These are phyloP conservation scores for Heteractis magnifica DNA, from an alignment of 92 coral and sea anemone genomes.

Conservation along the genomic window DNA sequence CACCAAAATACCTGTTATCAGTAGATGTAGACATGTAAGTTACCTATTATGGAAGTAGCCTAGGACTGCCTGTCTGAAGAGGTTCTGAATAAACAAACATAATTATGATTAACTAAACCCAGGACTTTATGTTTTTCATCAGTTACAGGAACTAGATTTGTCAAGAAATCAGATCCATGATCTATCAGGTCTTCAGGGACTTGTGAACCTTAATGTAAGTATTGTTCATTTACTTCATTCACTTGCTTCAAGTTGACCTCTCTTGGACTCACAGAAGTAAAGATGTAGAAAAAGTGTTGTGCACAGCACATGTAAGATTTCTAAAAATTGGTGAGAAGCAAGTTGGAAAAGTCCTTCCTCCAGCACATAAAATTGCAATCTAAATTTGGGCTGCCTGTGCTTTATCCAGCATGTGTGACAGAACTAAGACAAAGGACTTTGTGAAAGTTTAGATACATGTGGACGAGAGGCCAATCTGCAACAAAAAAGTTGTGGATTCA, in stretches of 20 bases:
- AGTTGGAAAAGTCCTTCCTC: no score
- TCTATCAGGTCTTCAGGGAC: constrained; percentile 68
- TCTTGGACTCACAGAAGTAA: neutral
- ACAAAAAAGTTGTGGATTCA: no score
- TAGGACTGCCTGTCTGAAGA: neutral
- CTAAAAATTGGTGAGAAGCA: no score
- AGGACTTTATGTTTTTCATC: neutral
- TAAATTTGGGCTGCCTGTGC: no score
- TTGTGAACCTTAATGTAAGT: constrained; percentile 63
- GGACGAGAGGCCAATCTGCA: no score
- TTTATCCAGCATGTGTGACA: no score
- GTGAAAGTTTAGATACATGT: no score
- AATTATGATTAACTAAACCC: neutral
- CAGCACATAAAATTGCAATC: no score
- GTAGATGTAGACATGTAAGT: constrained; percentile 87
- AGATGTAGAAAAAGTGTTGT: neutral
- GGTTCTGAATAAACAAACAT: neutral
- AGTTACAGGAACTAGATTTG: constrained; percentile 87
- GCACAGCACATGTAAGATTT: no score
- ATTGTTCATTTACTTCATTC: neutral
- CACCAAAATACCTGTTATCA: constrained; percentile 68
- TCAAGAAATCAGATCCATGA: constrained; percentile 76
- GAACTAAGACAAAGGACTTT: no score
- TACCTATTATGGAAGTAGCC: neutral
- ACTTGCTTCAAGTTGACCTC: no score